A percentile compares a stretch with the other conserved stretches of the same genome.
Conservation (phyloP, 2,113 vertebrate genomes). For the Illadopsis cleaveri region DNA sequence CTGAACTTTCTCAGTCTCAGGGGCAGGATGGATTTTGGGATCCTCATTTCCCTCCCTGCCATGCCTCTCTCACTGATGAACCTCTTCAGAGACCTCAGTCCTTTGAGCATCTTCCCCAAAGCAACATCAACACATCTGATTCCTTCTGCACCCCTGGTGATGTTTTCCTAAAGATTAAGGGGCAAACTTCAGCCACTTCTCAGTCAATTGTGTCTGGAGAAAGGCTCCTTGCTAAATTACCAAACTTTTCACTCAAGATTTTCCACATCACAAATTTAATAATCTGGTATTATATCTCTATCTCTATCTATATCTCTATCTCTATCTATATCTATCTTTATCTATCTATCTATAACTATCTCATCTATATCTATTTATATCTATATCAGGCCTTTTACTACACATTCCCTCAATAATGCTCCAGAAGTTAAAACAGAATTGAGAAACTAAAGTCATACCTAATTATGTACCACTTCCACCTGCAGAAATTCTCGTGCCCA, state of each 20-base stretch:
- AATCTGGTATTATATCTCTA: background rate
- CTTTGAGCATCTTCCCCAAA: background rate
- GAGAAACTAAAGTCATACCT: background rate
- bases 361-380: background rate
- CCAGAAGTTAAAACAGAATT: background rate
- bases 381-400: background rate
- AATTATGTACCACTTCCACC: background rate
- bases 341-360: background rate
- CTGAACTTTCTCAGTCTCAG: rapidly evolving
- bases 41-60: rapidly evolving
- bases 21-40: background rate
- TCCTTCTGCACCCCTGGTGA: background rate
- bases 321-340: background rate
- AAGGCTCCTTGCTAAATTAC: background rate
- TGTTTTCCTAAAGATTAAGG: background rate
- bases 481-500: background rate
- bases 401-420: background rate
- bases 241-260: background rate
- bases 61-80: background rate
- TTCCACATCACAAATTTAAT: background rate
- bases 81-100: background rate
- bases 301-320: background rate
- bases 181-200: background rate
- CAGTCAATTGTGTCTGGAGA: background rate
- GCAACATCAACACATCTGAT: background rate